These are phyloP conservation scores for Leptogaster cylindrica DNA, from an alignment of 2,888 invertebrate genomes.

Conservation along the genomic window DNA sequence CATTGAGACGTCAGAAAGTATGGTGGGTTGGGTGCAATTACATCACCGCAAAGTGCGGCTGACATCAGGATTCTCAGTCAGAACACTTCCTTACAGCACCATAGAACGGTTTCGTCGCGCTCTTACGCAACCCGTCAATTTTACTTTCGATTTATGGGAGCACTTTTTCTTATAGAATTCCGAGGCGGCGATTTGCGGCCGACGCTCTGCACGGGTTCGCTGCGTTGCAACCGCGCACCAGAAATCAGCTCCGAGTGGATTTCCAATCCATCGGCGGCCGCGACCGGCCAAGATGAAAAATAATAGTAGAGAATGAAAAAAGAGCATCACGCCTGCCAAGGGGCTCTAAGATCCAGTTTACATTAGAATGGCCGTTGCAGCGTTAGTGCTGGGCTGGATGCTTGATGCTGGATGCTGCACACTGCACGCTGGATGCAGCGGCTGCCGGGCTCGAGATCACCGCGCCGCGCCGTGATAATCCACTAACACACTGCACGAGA, in stretches of 20 bases:
- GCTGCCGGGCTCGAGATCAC: constrained; percentile 41
- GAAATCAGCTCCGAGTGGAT: constrained; percentile 32
- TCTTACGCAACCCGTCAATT: constrained; percentile 42
- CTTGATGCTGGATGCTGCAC: not conserved
- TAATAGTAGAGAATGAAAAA: constrained; percentile 33
- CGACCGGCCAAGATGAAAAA: constrained; percentile 30
- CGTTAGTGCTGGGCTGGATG: constrained; percentile 30
- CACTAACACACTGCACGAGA: constrained; percentile 43
- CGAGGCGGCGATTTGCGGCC: constrained; percentile 28
- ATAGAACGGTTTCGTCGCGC: constrained; percentile 31
- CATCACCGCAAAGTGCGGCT: no score
- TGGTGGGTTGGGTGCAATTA: no score
- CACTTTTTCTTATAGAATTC: constrained; percentile 47
- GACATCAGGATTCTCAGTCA: constrained; percentile 13
- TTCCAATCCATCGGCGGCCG: constrained; percentile 40
- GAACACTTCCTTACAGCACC: constrained; percentile 26
- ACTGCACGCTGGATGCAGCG: constrained; percentile 7
- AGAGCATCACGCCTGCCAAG: constrained; percentile 28
- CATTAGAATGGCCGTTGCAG: constrained; percentile 40
- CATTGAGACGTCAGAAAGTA: no score
- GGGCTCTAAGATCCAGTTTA: constrained; percentile 40
- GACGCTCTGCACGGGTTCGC: constrained; percentile 17
- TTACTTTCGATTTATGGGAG: constrained; percentile 48
- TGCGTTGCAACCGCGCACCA: constrained; percentile 3
- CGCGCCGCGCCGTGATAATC: constrained; percentile 44